Base-by-base conservation (phyloP, 2,113 vertebrate species). In the Piprites chloris region DNA sequence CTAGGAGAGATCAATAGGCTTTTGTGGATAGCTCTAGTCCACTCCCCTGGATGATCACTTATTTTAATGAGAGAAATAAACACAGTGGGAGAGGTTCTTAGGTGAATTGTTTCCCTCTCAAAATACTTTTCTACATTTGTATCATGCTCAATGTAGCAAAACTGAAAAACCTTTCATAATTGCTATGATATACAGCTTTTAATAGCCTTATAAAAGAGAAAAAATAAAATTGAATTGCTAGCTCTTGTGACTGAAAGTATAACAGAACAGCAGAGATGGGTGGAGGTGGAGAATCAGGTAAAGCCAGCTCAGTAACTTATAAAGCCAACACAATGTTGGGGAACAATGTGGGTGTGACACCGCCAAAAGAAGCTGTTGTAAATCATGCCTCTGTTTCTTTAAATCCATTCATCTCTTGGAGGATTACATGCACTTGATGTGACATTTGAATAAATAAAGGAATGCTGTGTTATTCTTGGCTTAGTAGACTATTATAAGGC, bases 11-110 rank as follows among this genome's bases (percentile, higher is more conserved):
- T 90, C 79, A 85, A 23, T 33, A 71, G 37, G 18, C 21, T 94
- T 91, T 65, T 5, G 1, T 75, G 56, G 42, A 33, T 78, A 72
- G n/a, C 56, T 94, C 19, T 75, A 7, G 56, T 78, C 65, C 53
- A 20, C n/a, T 67, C 21, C 35, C 52, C 61, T 91, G 42, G 44
- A 39, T 46, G 69, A 71, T 81, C 56, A 12, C 52, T 86, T 94
- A 30, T 35, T 93, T 92, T 94, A 93, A 85, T 78, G 69, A 90
- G 44, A 81, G n/a, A 85, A 81, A 81, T 65, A 80, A 93, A 78
- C 37, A 28, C 18, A 53, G 72, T 67, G 22, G 20, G 46, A 88
- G 85, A 89, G 28, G 41, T 41, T 95, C 9, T 84, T 75, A 56
- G 37, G 49, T 6, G 2, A 82, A 86, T 81, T 49, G 33, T 74